These are phyloP conservation scores for Phalangium opilio DNA, from an alignment of 2,888 invertebrate species.

Conservation along the genomic window DNA sequence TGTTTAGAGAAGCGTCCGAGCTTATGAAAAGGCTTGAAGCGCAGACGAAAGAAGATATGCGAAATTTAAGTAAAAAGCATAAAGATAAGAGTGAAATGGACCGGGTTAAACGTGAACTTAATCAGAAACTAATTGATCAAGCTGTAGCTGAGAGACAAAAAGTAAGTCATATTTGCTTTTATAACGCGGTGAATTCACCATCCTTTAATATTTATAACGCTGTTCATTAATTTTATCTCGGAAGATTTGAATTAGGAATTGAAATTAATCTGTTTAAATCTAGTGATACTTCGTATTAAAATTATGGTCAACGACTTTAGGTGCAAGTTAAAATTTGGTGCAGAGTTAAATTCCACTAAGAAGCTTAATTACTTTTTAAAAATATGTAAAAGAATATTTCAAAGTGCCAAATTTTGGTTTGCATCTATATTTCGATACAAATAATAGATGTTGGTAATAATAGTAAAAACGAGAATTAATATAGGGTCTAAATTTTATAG, in stretches of 20 bases:
- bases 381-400: no score
- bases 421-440: no score
- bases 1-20: conserved; percentile 28
- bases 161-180: conserved; percentile 7
- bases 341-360: no score
- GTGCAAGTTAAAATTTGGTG: no score
- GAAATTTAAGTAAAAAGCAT: conserved; percentile 67
- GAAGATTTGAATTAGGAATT: background rate
- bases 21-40: conserved; percentile 59
- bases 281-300: no score
- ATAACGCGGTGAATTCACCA: background rate
- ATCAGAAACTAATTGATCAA: conserved; percentile 62
- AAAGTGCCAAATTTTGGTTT: no score
- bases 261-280: background rate
- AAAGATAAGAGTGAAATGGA: conserved; percentile 76
- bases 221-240: background rate
- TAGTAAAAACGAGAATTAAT: no score
- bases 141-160: conserved; percentile 78
- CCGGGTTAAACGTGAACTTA: conserved; percentile 65
- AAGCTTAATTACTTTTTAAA: no score
- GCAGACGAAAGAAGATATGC: conserved; percentile 71
- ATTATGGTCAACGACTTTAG: no score
- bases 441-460: no score
- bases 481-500: no score
- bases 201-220: background rate